These are phyloP conservation scores for Brachymystax lenok DNA, from an alignment of 2,797 vertebrate genomes.

Conservation along the genomic window DNA sequence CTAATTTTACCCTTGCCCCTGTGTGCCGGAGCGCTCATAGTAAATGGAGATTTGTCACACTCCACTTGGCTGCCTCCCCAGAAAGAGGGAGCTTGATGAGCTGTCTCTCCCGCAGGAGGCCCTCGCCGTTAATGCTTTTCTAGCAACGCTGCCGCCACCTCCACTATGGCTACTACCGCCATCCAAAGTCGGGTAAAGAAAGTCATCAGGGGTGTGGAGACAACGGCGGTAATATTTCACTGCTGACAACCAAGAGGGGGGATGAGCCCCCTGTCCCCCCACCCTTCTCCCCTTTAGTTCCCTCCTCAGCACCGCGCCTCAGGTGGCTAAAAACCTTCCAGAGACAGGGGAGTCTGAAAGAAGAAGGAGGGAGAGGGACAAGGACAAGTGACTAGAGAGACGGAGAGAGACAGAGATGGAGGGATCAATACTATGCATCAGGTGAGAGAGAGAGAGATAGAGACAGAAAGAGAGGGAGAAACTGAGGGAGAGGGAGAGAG, in stretches of 20 bases:
- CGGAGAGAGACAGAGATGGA: background rate
- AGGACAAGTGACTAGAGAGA: constrained; percentile 11
- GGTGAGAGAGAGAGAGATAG: background rate
- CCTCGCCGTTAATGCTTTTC: constrained; percentile 59
- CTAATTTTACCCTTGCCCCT: constrained; percentile 80
- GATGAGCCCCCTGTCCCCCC: constrained; percentile 35
- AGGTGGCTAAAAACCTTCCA: background rate
- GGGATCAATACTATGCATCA: background rate
- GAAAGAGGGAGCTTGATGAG: constrained; percentile 70
- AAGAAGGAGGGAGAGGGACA: constrained; percentile 9
- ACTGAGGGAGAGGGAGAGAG: background rate
- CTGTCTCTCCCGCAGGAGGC: constrained; percentile 67
- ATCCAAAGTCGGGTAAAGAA: constrained; percentile 33
- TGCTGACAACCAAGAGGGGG: constrained; percentile 59
- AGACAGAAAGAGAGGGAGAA: background rate
- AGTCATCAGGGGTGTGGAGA: constrained; percentile 57
- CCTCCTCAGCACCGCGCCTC: constrained; percentile 8
- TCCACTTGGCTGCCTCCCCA: constrained; percentile 79
- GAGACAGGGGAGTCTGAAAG: constrained; percentile 3
- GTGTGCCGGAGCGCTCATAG: constrained; percentile 65
- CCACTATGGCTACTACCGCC: constrained; percentile 45
- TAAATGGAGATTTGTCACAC: constrained; percentile 86
- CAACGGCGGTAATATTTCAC: constrained; percentile 69
- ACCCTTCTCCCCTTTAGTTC: constrained; percentile 23
- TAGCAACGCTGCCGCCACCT: constrained; percentile 56